phyloP scores from a whole-genome alignment of 2,888 invertebrate genomes.

The Rhingia campestris region DNA sequence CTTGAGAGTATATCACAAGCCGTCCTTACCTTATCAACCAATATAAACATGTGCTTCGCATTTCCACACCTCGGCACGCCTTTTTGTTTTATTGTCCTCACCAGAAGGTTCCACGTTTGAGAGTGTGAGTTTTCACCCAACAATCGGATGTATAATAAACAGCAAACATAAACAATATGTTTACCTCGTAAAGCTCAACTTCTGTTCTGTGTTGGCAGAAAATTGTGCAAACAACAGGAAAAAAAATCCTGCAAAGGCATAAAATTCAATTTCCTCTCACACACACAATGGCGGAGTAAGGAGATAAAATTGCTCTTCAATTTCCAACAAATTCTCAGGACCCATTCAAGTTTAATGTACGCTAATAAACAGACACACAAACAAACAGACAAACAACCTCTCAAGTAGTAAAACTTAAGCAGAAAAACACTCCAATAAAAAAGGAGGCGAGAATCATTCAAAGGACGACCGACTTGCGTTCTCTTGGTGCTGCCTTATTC shows the following conservation, averaged over 20 bases:
- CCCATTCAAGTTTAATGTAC: conserved; percentile 61
- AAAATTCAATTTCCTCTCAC: conserved; percentile 56
- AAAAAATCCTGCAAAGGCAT: conserved; percentile 45
- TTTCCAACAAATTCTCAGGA: conserved; percentile 47
- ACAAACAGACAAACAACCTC: conserved; percentile 55
- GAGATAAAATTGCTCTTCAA: conserved; percentile 33
- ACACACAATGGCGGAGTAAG: neutral
- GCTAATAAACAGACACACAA: conserved; percentile 62
- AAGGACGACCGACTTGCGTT: conserved; percentile 29
- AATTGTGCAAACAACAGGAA: conserved; percentile 7
- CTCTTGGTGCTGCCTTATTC: conserved; percentile 4
- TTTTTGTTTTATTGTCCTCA: neutral
- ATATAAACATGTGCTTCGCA: no score
- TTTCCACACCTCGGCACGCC: neutral
- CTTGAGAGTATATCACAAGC: no score
- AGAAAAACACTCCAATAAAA: conserved; percentile 15
- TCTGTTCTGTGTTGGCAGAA: conserved; percentile 5
- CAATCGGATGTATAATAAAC: conserved; percentile 11
- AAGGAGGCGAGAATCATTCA: conserved; percentile 3
- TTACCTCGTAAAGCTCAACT: conserved; percentile 24
- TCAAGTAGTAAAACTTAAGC: conserved; percentile 57
- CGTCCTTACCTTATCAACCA: no score
- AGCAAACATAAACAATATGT: conserved; percentile 34
- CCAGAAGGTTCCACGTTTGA: neutral
- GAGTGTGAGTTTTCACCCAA: conserved; percentile 8